Evolutionary conservation across 2,113 vertebrate species (phyloP).

Genomic region (Rattus norvegicus): GRCr8 NC_086020.1:13911001-13911500

Average conservation of each 20-base stretch:
- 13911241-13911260: neutral
- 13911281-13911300: conserved; percentile 36
- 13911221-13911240: conserved; percentile 37
- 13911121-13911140: conserved; percentile 61
- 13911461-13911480: neutral
- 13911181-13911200: conserved; percentile 47
- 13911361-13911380: neutral
- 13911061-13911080: conserved; percentile 49
- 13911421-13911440: neutral
- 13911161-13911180: conserved; percentile 28
- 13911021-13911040: conserved; percentile 47
- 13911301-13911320: neutral
- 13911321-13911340: neutral
- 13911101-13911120: neutral
- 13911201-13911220: conserved; percentile 27
- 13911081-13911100: conserved; percentile 22
- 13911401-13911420: conserved; percentile 5
- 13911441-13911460: neutral
- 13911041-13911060: neutral
- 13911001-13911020: conserved; percentile 24
- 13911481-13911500: neutral
- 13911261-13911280: conserved; percentile 33
- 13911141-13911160: conserved; percentile 55
- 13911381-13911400: conserved; percentile 35
- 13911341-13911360: conserved; percentile 25